These are phyloP conservation scores for Gymnocypris eckloni DNA, from an alignment of 2,797 vertebrate genomes.

Conservation along the genomic window DNA sequence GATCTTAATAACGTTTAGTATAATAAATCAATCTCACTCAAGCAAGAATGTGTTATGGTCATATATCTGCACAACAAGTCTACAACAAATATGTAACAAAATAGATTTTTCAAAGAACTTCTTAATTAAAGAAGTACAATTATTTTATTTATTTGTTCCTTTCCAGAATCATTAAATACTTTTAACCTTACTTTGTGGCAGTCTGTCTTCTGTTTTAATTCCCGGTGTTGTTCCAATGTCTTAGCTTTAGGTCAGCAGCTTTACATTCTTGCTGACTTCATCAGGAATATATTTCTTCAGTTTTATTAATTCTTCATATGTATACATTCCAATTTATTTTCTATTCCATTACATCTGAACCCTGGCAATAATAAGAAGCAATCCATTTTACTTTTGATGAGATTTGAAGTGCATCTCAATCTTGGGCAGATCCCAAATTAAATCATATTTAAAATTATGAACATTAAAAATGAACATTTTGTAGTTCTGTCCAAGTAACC, in stretches of 20 bases:
- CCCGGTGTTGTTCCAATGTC: no score
- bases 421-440: conserved; percentile 15
- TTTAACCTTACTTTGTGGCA: not conserved
- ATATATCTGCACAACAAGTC: not conserved
- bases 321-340: conserved; percentile 15
- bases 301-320: conserved; percentile 7
- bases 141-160: not conserved
- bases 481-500: not conserved
- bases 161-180: not conserved
- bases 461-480: conserved; percentile 4
- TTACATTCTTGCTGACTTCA: conserved; percentile 4
- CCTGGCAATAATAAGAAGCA: not conserved
- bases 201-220: not conserved
- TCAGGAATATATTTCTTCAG: not conserved
- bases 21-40: not conserved
- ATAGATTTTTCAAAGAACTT: not conserved
- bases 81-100: not conserved
- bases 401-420: conserved; percentile 20
- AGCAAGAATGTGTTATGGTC: not conserved
- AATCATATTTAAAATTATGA: not conserved
- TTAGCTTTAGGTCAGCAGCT: not conserved
- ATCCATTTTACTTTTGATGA: not conserved
- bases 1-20: not conserved
- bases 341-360: conserved; percentile 16
- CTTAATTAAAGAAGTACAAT: not conserved